Conservation (phyloP, 2,113 vertebrate genomes). For the Callipepla californica region DNA sequence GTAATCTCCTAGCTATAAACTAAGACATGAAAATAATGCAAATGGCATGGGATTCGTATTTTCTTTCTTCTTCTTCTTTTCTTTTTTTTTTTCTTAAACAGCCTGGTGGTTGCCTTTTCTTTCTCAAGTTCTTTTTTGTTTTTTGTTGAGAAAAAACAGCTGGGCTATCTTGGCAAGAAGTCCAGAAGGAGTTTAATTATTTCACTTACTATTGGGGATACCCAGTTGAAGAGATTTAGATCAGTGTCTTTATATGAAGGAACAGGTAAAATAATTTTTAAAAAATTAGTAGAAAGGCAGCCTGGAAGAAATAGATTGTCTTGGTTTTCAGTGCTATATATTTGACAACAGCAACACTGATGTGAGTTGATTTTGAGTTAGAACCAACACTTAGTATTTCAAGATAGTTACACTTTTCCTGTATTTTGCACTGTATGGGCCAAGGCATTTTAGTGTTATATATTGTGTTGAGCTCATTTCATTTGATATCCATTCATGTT, state of each 20-base stretch:
- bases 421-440: not conserved
- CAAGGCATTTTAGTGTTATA: not conserved
- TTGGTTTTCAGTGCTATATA: not conserved
- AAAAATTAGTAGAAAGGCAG: not conserved
- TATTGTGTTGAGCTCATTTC: not conserved
- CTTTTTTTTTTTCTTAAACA: accelerated
- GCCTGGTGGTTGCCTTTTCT: not conserved
- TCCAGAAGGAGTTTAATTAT: not conserved
- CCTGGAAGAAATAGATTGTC: not conserved
- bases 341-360: not conserved
- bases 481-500: not conserved
- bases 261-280: not conserved
- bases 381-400: not conserved
- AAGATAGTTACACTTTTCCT: not conserved
- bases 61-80: not conserved
- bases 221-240: not conserved
- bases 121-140: not conserved
- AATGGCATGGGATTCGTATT: not conserved
- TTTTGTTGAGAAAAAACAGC: not conserved
- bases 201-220: not conserved
- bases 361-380: not conserved
- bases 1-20: not conserved
- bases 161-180: not conserved
- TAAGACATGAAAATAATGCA: not conserved
- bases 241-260: not conserved